A percentile compares a stretch with the other conserved stretches of the same genome.
Evolutionary conservation across 1,140 invertebrate genomes (phyloP).

Genomic region (Sycobia sp.): DNA sequence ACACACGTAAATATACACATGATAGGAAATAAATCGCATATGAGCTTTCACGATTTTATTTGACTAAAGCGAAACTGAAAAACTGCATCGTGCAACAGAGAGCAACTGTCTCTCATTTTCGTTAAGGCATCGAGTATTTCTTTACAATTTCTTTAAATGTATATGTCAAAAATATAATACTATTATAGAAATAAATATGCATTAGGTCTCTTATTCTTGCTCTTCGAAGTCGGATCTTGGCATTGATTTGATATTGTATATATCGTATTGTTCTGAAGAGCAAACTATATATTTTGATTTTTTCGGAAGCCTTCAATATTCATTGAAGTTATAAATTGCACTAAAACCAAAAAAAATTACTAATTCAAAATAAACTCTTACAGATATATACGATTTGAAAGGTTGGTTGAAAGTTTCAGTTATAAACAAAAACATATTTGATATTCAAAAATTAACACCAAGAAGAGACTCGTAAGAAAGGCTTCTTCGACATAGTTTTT

Average conservation of each 20-base stretch:
- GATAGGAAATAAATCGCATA: constrained; percentile 33
- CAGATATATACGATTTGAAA: no score
- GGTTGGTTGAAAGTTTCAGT: neutral
- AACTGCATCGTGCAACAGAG: constrained; percentile 19
- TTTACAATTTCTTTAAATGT: neutral
- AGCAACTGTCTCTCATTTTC: neutral
- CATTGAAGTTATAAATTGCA: neutral
- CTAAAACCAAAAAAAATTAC: neutral
- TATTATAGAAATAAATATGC: constrained; percentile 21
- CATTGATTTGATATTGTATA: neutral
- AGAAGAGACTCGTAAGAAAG: neutral
- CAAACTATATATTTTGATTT: constrained; percentile 9
- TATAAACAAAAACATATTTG: neutral
- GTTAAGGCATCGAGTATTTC: constrained; percentile 2
- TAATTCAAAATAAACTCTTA: no score
- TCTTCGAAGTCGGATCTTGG: neutral
- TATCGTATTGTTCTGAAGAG: constrained; percentile 3
- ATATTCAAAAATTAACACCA: neutral
- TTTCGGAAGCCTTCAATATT: neutral
- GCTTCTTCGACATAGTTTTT: neutral
- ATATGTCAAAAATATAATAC: constrained; percentile 15
- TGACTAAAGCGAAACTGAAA: constrained; percentile 36
- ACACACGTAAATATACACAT: constrained; percentile 22
- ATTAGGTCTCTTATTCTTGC: neutral
- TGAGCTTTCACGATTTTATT: constrained; percentile 27